A percentile compares a stretch with the other conserved stretches of the same genome.
Evolutionary conservation across 2,797 vertebrate genomes (phyloP).

Genomic region (Muraenolepis orangiensis): DNA sequence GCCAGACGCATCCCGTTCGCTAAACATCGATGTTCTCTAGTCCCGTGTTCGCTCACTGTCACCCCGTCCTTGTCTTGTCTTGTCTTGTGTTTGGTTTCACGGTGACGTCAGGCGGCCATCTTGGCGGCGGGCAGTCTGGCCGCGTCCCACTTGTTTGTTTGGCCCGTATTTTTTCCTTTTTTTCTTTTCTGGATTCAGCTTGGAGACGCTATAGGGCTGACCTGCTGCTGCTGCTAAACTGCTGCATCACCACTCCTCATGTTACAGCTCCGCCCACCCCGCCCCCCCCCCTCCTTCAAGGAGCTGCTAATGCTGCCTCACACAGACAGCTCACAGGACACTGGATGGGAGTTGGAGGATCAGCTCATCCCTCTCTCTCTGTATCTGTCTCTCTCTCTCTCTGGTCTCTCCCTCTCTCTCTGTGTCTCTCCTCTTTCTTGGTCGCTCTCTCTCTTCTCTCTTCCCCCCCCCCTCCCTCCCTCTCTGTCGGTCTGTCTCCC

Average conservation of each 20-base stretch:
- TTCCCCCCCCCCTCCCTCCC: too few relatives aligned
- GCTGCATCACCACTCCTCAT: constrained; percentile 58
- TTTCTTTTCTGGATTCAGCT: not conserved
- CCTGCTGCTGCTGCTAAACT: constrained; percentile 8
- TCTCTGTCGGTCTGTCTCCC: too few relatives aligned
- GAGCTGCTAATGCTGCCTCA: constrained; percentile 57
- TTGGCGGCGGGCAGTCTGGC: constrained; percentile 49
- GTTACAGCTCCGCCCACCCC: constrained; percentile 43
- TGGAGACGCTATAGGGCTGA: too few relatives aligned
- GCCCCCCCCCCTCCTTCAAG: constrained; percentile 27
- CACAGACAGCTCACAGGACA: constrained; percentile 14
- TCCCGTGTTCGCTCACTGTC: too few relatives aligned
- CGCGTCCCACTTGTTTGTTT: constrained; percentile 34
- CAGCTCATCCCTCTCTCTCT: constrained; percentile 46
- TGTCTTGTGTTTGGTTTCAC: constrained; percentile 16
- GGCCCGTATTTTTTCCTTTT: not conserved
- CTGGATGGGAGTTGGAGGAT: constrained; percentile 45
- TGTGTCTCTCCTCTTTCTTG: too few relatives aligned
- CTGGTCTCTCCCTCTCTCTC: too few relatives aligned
- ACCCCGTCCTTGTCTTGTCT: too few relatives aligned
- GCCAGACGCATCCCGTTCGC: too few relatives aligned
- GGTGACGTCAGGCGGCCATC: constrained; percentile 48
- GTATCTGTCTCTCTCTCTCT: too few relatives aligned
- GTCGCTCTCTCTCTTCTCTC: constrained; percentile 47
- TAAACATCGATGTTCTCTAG: too few relatives aligned